A percentile compares a stretch with the other conserved stretches of the same genome.
Evolutionary conservation across 2,797 vertebrate genomes (phyloP).

Genomic region (Natrix natrix): DNA sequence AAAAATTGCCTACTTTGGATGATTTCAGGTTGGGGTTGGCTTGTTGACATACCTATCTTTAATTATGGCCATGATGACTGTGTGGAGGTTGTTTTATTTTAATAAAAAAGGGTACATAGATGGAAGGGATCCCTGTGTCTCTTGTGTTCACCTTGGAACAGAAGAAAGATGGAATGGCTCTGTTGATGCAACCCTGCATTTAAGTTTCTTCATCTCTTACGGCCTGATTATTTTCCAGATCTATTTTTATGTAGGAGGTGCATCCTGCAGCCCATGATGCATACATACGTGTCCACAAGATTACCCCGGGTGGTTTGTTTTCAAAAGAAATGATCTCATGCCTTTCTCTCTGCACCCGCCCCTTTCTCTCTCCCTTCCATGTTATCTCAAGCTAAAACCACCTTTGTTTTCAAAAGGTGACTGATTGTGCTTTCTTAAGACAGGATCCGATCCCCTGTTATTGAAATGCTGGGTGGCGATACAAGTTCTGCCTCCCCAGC

Average conservation of each 20-base stretch:
- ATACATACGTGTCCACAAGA: not conserved
- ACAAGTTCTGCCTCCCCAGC: constrained; percentile 79
- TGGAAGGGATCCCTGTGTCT: not conserved
- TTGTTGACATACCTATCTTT: not conserved
- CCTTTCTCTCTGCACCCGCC: not conserved
- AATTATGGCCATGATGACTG: not conserved
- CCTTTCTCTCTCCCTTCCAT: not conserved
- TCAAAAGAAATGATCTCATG: not conserved
- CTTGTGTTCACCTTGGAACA: not conserved
- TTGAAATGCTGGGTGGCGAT: constrained; percentile 81
- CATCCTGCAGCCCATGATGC: not conserved
- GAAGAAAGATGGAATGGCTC: not conserved
- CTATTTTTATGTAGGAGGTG: constrained; percentile 40
- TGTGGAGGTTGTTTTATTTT: not conserved
- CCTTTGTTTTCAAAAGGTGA: constrained; percentile 69
- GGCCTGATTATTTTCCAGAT: constrained; percentile 37
- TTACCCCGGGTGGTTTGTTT: constrained; percentile 31
- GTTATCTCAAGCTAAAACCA: constrained; percentile 46
- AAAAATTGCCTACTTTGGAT: not conserved
- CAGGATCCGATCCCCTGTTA: constrained; percentile 75
- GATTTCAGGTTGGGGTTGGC: not conserved
- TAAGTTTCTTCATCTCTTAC: constrained; percentile 55
- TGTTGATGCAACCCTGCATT: not conserved
- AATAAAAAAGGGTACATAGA: not conserved
- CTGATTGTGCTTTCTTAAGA: constrained; percentile 73